A percentile compares a stretch with the other conserved stretches of the same genome.
phyloP scores from a whole-genome alignment of 1,140 invertebrate genomes.

The Muscidifurax raptorellus region DNA sequence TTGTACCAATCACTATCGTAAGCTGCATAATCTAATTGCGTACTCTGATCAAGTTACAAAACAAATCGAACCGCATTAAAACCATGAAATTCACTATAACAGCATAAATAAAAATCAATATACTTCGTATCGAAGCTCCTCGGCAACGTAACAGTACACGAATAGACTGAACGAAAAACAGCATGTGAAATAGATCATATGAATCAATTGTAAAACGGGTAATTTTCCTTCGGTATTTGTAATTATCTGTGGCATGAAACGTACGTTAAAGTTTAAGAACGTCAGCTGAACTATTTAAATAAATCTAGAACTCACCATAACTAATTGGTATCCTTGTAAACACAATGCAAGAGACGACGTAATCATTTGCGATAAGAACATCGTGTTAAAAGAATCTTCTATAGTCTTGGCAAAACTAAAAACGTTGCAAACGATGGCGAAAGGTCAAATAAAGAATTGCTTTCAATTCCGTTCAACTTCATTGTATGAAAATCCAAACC shows the following conservation, averaged over 20 bases:
- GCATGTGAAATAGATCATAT: slow-evolving; percentile 41
- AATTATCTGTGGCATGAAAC: slow-evolving; percentile 6
- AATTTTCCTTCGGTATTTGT: background rate
- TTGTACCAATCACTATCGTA: slow-evolving; percentile 43
- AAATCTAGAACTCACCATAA: background rate
- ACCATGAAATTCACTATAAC: background rate
- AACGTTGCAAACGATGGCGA: background rate
- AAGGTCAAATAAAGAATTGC: background rate
- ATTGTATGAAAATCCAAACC: background rate
- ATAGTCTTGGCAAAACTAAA: slow-evolving; percentile 32
- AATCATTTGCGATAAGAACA: slow-evolving; percentile 38
- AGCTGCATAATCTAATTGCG: slow-evolving; percentile 23
- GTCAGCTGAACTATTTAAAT: background rate
- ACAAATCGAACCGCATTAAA: background rate
- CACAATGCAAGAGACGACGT: slow-evolving; percentile 33
- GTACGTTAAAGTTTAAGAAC: background rate
- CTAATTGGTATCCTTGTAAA: slow-evolving; percentile 40
- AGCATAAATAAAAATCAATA: background rate
- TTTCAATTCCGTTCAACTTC: too few relatives aligned
- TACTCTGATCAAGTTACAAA: slow-evolving; percentile 19
- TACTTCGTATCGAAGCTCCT: slow-evolving; percentile 30
- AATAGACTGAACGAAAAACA: slow-evolving; percentile 45
- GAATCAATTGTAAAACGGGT: slow-evolving; percentile 19
- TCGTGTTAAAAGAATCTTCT: slow-evolving; percentile 44
- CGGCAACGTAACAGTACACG: slow-evolving; percentile 42